phyloP scores from a whole-genome alignment of 2,797 vertebrate genomes.

The Salmo trutta region DNA sequence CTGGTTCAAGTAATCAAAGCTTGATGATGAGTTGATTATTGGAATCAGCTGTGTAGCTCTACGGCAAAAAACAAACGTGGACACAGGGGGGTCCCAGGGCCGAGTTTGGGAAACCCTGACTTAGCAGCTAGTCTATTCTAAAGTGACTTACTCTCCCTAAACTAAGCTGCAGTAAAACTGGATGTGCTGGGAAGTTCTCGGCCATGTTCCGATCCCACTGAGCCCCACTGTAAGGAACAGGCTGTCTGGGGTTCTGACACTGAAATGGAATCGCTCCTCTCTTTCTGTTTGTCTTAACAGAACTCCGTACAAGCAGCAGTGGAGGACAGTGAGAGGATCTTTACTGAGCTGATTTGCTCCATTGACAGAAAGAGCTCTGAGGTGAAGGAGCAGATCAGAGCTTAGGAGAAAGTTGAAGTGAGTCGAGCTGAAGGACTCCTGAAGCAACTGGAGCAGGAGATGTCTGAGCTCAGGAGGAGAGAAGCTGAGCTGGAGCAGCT shows the following conservation, averaged over 20 bases:
- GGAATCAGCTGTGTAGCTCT: too few relatives aligned
- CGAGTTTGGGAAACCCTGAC: too few relatives aligned
- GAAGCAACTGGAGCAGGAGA: not conserved
- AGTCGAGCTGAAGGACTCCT: not conserved
- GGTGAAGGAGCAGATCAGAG: not conserved
- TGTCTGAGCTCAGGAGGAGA: not conserved
- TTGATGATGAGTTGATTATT: too few relatives aligned
- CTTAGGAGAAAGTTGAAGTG: not conserved
- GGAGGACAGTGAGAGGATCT: not conserved
- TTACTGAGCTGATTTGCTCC: not conserved
- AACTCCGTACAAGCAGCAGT: not conserved
- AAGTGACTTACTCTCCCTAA: too few relatives aligned
- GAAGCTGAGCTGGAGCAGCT: not conserved
- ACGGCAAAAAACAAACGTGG: too few relatives aligned
- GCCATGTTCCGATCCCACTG: too few relatives aligned
- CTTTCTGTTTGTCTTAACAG: not conserved
- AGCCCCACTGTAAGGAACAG: too few relatives aligned
- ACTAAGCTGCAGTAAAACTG: too few relatives aligned
- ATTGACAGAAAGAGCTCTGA: not conserved
- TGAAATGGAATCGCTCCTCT: not conserved
- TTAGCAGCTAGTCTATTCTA: too few relatives aligned
- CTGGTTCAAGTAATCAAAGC: too few relatives aligned
- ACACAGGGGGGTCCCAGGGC: too few relatives aligned
- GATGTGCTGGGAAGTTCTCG: too few relatives aligned
- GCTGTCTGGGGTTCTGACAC: not conserved